Evolutionary conservation across 2,113 vertebrate species (phyloP), one percentile per base, ranked within the genome.

Genomic region (Psilopsiagon aurifrons): DNA sequence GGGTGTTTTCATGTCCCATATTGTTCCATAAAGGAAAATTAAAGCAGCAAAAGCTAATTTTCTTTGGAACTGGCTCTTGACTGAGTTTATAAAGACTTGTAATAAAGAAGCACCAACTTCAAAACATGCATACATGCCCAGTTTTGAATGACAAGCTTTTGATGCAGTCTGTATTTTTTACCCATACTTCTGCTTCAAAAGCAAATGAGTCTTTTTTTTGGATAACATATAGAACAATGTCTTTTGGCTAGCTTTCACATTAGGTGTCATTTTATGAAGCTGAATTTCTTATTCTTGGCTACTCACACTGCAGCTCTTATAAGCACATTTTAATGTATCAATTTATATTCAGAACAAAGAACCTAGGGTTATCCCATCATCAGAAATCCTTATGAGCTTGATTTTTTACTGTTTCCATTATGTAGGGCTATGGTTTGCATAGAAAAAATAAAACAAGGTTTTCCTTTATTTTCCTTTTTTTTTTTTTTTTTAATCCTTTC

Each of bases 321-420:
- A 55, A 94, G 73, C 49, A 73, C 43, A 84, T 94, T 95, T 86
- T 92, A 96, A 96, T 94, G 59, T 27, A 79, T 39, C 80, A 79
- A 88, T 97, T 96, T 95, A 92, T 96, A 94, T 95, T 89, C 93
- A 95, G 94, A 95, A 95, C 52, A 81, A 92, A 94, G 85, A 92
- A 84, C 29, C 14, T 17, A 59, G 11, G 37, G 83, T 93, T 95
- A 95, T 84, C 31, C 73, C 69, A 92, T 77, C 60, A 92, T 88
- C 80, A 93, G 69, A 81, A 96, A 95, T 74, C 80, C 60, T 88
- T 67, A 67, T 63, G 23, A 87, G 41, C 57, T 76, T 37, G 22
- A 73, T 54, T 91, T 81, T 86, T 93, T 66, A 73, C 75, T 29
- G 20, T 84, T 94, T 66, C 76, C 49, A 54, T 90, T 5, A 1